Conservation (phyloP, 2,113 vertebrate species). For the Anhinga anhinga region DNA sequence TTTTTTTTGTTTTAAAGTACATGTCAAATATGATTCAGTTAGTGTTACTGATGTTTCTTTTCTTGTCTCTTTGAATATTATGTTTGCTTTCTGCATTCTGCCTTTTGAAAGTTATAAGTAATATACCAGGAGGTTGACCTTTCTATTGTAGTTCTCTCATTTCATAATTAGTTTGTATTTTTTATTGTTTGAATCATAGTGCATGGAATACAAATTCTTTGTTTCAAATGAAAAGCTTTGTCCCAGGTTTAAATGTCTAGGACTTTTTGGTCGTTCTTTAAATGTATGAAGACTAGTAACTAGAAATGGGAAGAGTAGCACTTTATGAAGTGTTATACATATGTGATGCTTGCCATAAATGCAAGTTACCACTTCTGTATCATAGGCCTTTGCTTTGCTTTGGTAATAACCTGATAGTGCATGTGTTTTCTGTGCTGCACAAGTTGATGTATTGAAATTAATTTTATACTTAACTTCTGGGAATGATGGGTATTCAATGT, state of each 20-base stretch:
- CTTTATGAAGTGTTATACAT: not conserved
- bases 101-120: not conserved
- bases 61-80: not conserved
- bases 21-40: not conserved
- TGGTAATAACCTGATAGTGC: not conserved
- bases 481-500: not conserved
- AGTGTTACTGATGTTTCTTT: not conserved
- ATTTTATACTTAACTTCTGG: not conserved
- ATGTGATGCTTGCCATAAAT: not conserved
- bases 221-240: not conserved
- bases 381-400: not conserved
- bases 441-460: not conserved
- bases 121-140: not conserved
- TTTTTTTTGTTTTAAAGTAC: not conserved
- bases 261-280: not conserved
- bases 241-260: not conserved
- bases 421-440: not conserved
- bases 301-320: not conserved
- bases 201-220: not conserved
- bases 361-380: not conserved
- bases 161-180: not conserved
- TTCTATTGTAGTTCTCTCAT: not conserved
- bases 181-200: not conserved
- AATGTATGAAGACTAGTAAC: not conserved
- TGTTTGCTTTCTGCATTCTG: not conserved